Evolutionary conservation across 2,888 invertebrate genomes (phyloP).

Genomic region (Octonoba sinensis): DNA sequence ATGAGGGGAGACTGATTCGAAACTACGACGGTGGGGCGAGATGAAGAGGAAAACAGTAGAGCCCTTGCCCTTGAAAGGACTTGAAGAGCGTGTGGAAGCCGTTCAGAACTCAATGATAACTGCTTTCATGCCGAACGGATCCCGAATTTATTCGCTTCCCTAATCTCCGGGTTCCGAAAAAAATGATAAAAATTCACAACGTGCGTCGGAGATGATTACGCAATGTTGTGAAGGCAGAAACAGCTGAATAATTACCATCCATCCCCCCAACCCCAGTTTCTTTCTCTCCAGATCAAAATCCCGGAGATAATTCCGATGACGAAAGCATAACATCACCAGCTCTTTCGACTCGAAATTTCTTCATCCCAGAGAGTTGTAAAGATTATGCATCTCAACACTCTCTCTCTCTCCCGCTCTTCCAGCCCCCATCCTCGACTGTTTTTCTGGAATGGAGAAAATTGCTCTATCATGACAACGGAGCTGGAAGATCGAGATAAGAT

Average conservation of each 20-base stretch:
- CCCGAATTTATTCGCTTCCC: slow-evolving; percentile 25
- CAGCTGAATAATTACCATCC: slow-evolving; percentile 5
- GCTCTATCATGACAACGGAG: slow-evolving; percentile 20
- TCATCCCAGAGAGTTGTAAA: slow-evolving; percentile 22
- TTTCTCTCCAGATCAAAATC: slow-evolving; percentile 37
- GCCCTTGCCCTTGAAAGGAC: no score
- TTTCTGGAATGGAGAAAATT: slow-evolving; percentile 22
- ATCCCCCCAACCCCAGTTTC: slow-evolving; percentile 1
- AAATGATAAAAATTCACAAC: slow-evolving; percentile 21
- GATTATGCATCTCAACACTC: slow-evolving; percentile 14
- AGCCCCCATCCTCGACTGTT: slow-evolving; percentile 13
- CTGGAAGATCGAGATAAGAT: slow-evolving; percentile 13
- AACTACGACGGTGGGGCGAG: no score
- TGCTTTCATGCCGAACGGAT: background rate
- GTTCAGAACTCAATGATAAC: background rate
- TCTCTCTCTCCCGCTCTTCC: no score
- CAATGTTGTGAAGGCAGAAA: slow-evolving; percentile 19
- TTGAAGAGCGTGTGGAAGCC: no score
- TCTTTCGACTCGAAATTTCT: background rate
- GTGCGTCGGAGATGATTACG: background rate
- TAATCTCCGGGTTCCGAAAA: slow-evolving; percentile 32
- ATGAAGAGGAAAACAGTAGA: no score
- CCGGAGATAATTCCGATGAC: slow-evolving; percentile 44
- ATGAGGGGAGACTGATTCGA: background rate
- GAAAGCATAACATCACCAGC: no score